Percentiles rank a stretch among this genome's conserved stretches.
phyloP scores from a whole-genome alignment of 2,113 vertebrate species.

The Aspidoscelis tigris region DNA sequence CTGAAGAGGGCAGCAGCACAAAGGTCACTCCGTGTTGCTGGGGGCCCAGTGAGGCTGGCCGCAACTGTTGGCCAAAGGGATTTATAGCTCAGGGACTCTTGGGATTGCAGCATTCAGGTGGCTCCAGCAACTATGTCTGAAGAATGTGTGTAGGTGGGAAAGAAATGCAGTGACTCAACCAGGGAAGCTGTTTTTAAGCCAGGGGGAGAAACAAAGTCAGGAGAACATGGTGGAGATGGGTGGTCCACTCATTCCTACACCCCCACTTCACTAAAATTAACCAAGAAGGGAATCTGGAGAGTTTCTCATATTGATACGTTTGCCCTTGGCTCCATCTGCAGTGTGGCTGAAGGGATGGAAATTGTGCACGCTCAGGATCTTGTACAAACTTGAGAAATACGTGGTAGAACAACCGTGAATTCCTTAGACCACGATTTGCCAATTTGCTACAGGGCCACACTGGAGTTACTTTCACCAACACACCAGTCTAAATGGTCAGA shows the following conservation, averaged over 20 bases:
- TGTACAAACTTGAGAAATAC: too few relatives aligned
- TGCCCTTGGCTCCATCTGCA: too few relatives aligned
- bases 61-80: conserved; percentile 36
- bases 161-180: conserved; percentile 55
- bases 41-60: conserved; percentile 32
- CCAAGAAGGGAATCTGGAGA: too few relatives aligned
- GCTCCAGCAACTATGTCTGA: conserved; percentile 38
- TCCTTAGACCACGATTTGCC: too few relatives aligned
- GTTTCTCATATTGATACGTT: too few relatives aligned
- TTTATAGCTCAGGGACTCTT: conserved; percentile 27
- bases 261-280: background rate
- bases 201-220: conserved; percentile 38
- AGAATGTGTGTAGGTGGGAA: conserved; percentile 65
- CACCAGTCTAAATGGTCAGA: too few relatives aligned
- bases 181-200: conserved; percentile 40
- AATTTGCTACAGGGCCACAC: too few relatives aligned
- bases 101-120: conserved; percentile 26
- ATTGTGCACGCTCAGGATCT: too few relatives aligned
- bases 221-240: conserved; percentile 45
- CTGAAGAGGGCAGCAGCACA: too few relatives aligned
- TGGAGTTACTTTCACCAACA: too few relatives aligned
- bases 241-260: background rate
- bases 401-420: too few relatives aligned
- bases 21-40: background rate
- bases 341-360: too few relatives aligned